Conservation (phyloP, 2,888 invertebrate genomes). For the Cynaeus angustus region DNA sequence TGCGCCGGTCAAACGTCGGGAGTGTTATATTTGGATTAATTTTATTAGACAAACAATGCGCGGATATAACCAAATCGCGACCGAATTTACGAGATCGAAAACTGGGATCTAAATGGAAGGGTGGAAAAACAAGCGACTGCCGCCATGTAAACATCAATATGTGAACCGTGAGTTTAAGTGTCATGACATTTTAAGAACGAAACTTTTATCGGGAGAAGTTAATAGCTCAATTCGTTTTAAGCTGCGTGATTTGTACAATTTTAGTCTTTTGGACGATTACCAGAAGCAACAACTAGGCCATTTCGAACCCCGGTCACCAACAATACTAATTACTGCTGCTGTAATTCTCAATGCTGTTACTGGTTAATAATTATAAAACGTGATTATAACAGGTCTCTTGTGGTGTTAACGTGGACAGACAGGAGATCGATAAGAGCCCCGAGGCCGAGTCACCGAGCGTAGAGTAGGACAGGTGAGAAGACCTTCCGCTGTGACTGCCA, state of each 20-base stretch:
- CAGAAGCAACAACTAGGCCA: no score
- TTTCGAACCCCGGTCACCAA: not conserved
- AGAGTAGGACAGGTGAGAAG: constrained; percentile 46
- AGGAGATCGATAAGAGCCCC: constrained; percentile 48
- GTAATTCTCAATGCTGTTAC: constrained; percentile 26
- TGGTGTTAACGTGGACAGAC: constrained; percentile 45
- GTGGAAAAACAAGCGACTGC: constrained; percentile 19
- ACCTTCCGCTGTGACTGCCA: constrained; percentile 49
- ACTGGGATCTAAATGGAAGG: constrained; percentile 17
- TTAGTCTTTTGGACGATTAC: no score
- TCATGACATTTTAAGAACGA: not conserved
- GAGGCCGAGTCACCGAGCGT: constrained; percentile 41
- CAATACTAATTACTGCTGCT: constrained; percentile 32
- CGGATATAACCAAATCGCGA: constrained; percentile 22
- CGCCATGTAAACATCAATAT: constrained; percentile 26
- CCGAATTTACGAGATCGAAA: constrained; percentile 30
- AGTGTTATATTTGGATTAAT: constrained; percentile 37
- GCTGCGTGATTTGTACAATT: not conserved
- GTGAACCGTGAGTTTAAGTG: constrained; percentile 12
- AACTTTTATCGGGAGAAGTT: constrained; percentile 4
- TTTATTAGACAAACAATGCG: constrained; percentile 34
- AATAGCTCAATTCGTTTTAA: constrained; percentile 11
- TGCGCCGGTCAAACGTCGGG: constrained; percentile 20
- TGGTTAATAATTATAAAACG: constrained; percentile 41
- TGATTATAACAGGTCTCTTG: constrained; percentile 36